Evolutionary conservation across 2,797 vertebrate genomes (phyloP).

Genomic region (Denticeps clupeoides): DNA sequence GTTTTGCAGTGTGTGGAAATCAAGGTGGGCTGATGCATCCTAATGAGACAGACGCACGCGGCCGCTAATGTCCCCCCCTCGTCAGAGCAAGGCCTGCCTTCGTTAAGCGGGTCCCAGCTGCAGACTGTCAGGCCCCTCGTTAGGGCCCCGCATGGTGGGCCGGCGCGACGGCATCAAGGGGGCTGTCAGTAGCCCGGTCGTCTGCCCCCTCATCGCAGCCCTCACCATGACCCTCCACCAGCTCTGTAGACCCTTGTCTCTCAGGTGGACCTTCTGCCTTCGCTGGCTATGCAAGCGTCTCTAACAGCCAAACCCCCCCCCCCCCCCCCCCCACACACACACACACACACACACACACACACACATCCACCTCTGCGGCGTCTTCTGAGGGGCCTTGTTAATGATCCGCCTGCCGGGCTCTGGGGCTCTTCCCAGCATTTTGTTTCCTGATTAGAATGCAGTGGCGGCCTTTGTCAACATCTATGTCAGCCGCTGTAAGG

Average conservation of each 20-base stretch:
- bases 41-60: slow-evolving; percentile 98
- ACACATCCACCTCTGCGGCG: slow-evolving; percentile 38
- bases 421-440: slow-evolving; percentile 71
- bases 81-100: slow-evolving; percentile 66
- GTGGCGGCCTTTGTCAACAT: slow-evolving; percentile 87
- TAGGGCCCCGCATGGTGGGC: slow-evolving; percentile 34
- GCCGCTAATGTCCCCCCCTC: slow-evolving; percentile 88
- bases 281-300: not conserved
- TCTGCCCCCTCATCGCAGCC: no score
- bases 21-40: slow-evolving; percentile 96
- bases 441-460: slow-evolving; percentile 95
- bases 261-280: not conserved
- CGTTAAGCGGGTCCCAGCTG: slow-evolving; percentile 91
- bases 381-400: slow-evolving; percentile 64
- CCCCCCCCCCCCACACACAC: not conserved
- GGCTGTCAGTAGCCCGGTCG: slow-evolving; percentile 20
- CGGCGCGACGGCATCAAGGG: slow-evolving; percentile 14
- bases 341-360: not conserved
- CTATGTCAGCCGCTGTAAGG: slow-evolving; percentile 78
- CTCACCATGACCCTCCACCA: not conserved
- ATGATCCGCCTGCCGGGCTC: slow-evolving; percentile 78
- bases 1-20: slow-evolving; percentile 62
- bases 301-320: not conserved
- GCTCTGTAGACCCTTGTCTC: not conserved
- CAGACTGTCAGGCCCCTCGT: slow-evolving; percentile 82